Conservation (phyloP, 92 coral and sea anemone genomes). For the Heteractis magnifica region DNA sequence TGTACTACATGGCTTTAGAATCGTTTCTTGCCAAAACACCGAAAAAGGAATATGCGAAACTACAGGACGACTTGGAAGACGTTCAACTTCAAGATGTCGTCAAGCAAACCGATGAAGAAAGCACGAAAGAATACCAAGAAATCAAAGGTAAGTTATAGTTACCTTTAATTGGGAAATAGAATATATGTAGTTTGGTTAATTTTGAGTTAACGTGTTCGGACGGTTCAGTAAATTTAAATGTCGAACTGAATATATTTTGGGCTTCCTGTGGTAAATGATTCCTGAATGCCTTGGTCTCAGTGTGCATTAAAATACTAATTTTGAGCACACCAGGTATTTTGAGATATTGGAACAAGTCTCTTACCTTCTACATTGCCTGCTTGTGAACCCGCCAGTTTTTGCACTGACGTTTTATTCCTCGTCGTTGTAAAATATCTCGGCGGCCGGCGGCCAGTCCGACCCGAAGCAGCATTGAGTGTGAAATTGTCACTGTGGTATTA, state of each 20-base stretch:
- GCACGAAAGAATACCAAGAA: slow-evolving; percentile 5
- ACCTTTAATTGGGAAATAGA: background rate
- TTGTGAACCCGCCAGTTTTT: too few relatives aligned
- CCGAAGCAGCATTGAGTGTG: background rate
- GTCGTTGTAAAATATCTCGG: too few relatives aligned
- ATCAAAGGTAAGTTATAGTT: slow-evolving; percentile 14
- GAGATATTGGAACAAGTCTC: too few relatives aligned
- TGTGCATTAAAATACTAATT: too few relatives aligned
- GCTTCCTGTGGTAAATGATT: background rate
- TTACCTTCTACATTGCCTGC: too few relatives aligned
- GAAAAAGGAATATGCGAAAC: slow-evolving; percentile 28
- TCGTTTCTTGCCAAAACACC: slow-evolving; percentile 42
- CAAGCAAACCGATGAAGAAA: background rate
- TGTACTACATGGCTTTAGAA: slow-evolving; percentile 30
- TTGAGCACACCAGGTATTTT: too few relatives aligned
- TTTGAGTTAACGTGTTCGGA: background rate
- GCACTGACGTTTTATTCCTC: too few relatives aligned
- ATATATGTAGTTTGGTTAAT: too few relatives aligned
- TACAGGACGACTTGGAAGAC: background rate
- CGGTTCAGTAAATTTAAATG: background rate
- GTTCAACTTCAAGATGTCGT: slow-evolving; percentile 12
- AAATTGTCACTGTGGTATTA: too few relatives aligned
- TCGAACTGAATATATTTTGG: background rate
- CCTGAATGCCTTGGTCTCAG: background rate
- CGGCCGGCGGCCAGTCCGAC: too few relatives aligned